Conservation (phyloP, 2,113 vertebrate species). For the Perca schrenkii region DNA sequence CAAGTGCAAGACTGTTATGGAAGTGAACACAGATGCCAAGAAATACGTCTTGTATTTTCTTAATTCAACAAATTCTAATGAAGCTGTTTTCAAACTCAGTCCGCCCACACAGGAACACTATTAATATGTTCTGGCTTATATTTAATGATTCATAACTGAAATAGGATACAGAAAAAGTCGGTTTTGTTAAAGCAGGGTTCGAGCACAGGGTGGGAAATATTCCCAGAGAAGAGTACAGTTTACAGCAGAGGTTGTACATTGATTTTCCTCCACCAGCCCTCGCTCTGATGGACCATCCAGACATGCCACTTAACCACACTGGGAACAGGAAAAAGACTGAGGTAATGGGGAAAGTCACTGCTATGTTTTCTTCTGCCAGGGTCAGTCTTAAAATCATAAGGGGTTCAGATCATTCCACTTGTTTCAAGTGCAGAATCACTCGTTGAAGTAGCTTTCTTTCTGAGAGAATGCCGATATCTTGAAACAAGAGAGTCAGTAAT, state of each 20-base stretch:
- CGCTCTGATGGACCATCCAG: constrained; percentile 29
- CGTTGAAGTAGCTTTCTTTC: not conserved
- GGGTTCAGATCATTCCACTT: not conserved
- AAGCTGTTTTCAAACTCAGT: constrained; percentile 15
- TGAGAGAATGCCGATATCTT: not conserved
- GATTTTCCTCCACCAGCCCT: constrained; percentile 23
- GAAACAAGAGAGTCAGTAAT: not conserved
- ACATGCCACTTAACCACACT: constrained; percentile 47
- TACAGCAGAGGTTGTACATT: constrained; percentile 15
- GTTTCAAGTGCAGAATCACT: not conserved
- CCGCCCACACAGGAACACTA: not conserved
- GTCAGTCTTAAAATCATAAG: constrained; percentile 26
- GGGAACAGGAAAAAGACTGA: constrained; percentile 54
- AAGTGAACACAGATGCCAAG: constrained; percentile 18
- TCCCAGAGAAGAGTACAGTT: not conserved
- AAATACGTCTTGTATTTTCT: constrained; percentile 18
- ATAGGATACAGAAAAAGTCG: not conserved
- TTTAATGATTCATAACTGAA: not conserved
- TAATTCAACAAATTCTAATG: constrained; percentile 21
- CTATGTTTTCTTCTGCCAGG: constrained; percentile 13
- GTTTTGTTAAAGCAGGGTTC: not conserved
- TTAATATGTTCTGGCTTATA: not conserved
- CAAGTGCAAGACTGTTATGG: not conserved
- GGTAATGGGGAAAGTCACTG: constrained; percentile 49
- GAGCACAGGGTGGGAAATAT: not conserved